phyloP scores from a whole-genome alignment of 2,113 vertebrate genomes.

The Verasper variegatus region DNA sequence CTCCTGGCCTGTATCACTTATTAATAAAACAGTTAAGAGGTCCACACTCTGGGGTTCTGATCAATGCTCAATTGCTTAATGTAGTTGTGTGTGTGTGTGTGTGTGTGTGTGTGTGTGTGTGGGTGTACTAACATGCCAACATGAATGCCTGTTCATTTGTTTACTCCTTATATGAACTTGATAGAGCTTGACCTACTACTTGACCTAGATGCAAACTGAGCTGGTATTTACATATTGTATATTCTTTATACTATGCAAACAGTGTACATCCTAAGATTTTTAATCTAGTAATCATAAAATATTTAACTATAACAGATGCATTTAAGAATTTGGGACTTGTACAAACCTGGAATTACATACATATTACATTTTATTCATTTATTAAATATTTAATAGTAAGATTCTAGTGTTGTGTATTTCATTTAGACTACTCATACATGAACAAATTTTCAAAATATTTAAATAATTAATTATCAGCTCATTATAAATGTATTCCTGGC shows the following conservation, averaged over 20 bases:
- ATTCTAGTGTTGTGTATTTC: not conserved
- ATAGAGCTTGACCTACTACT: not conserved
- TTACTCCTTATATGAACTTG: not conserved
- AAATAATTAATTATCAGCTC: not conserved
- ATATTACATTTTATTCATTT: not conserved
- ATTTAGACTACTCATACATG: too few relatives aligned
- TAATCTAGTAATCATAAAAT: not conserved
- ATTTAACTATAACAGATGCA: not conserved
- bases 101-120: not conserved
- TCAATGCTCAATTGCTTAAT: slow-evolving; percentile 70
- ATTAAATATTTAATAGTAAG: not conserved
- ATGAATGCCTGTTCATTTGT: not conserved
- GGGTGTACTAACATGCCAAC: not conserved
- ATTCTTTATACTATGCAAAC: not conserved
- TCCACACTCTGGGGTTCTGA: slow-evolving; percentile 57
- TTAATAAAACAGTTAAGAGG: slow-evolving; percentile 68
- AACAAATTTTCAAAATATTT: not conserved
- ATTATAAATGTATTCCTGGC: not conserved
- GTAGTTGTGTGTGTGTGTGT: slow-evolving; percentile 25
- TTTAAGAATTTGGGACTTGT: not conserved
- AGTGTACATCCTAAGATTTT: not conserved
- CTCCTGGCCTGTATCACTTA: slow-evolving; percentile 64
- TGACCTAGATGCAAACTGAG: not conserved
- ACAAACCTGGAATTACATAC: not conserved
- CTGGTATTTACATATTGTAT: not conserved